Base-by-base conservation (phyloP, 2,888 invertebrate genomes). In the Andrena fulva region DNA sequence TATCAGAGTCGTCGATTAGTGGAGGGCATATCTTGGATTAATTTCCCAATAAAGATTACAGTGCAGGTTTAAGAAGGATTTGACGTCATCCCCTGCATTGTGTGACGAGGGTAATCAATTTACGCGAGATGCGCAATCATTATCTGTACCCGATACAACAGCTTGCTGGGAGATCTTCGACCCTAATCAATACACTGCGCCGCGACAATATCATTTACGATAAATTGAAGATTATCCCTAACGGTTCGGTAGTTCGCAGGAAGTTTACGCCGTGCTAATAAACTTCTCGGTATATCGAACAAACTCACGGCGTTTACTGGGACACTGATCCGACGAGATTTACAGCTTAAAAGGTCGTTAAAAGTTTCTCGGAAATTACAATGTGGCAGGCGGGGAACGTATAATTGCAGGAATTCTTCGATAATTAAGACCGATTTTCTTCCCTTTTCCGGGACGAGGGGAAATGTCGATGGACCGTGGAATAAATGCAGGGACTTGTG, bases 151-250 rank as follows among this genome's bases (percentile, higher is more conserved):
- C 71, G 71, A 60, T 73, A 63, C 63, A 75, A 85, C 69, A 80
- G 64, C 62, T 80, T 73, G 62, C 54, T 35, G 5, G 29, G 24
- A 71, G 82, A 87, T 86, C 85, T 85, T 83, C 83, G 81, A 86
- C 78, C 76, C 82, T 88, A 87, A 88, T 87, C 82, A 86, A 80
- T 78, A 88, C 85, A 69, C 82, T 20, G 54, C n/a, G 70, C 72
- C 74, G 59, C 66, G 82, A 83, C 76, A 79, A 75, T 64, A 62
- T 71, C 88, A 71, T 88, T 88, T 81, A 81, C 74, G 66, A 70
- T 62, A 86, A 79, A 86, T 88, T 83, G 86, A 74, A 72, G 80
- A 63, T 60, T 74, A 75, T 77, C 74, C 69, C 71, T 82, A 83
- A 82, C 79, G 76, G 81, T 68, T 77, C 64, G 59, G 52, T 70